A percentile compares a stretch with the other conserved stretches of the same genome.
Conservation (phyloP, 2,888 invertebrate species). For the Volucella bombylans region DNA sequence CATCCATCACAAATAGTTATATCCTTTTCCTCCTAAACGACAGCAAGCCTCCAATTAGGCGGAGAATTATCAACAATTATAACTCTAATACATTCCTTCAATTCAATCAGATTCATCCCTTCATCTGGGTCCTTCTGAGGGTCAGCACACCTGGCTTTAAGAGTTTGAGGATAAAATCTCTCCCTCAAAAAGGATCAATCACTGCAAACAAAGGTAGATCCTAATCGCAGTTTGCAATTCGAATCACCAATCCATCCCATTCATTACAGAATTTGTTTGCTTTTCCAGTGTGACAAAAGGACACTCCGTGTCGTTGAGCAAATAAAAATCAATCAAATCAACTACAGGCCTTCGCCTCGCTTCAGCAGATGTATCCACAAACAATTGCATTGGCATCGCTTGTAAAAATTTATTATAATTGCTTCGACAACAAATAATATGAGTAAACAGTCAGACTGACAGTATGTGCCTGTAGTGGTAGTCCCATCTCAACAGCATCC, state of each 20-base stretch:
- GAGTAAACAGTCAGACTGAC: conserved; percentile 11
- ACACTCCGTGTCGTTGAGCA: conserved; percentile 46
- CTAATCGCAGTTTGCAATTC: conserved; percentile 69
- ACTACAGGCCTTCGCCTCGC: conserved; percentile 6
- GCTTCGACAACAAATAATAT: conserved; percentile 45
- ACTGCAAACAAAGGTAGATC: conserved; percentile 62
- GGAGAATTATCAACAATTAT: conserved; percentile 53
- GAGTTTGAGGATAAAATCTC: conserved; percentile 7
- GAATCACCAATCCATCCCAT: conserved; percentile 55
- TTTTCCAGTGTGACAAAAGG: conserved; percentile 49
- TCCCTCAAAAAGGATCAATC: conserved; percentile 59
- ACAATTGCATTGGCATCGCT: conserved; percentile 45
- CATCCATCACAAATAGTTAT: too few species aligned
- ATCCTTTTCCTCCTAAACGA: too few species aligned
- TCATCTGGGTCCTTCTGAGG: neutral
- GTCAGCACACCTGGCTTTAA: conserved; percentile 50
- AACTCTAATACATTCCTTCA: neutral
- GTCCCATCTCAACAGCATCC: conserved; percentile 46
- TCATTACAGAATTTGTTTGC: conserved; percentile 53
- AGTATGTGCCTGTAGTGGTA: conserved; percentile 21
- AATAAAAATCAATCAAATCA: conserved; percentile 61
- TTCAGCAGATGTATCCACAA: conserved; percentile 34
- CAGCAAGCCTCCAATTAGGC: conserved; percentile 10
- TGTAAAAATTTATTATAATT: conserved; percentile 57
- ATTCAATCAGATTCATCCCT: conserved; percentile 1